These are phyloP conservation scores for Onychomys torridus DNA, from an alignment of 2,797 vertebrate species.

Conservation along the genomic window DNA sequence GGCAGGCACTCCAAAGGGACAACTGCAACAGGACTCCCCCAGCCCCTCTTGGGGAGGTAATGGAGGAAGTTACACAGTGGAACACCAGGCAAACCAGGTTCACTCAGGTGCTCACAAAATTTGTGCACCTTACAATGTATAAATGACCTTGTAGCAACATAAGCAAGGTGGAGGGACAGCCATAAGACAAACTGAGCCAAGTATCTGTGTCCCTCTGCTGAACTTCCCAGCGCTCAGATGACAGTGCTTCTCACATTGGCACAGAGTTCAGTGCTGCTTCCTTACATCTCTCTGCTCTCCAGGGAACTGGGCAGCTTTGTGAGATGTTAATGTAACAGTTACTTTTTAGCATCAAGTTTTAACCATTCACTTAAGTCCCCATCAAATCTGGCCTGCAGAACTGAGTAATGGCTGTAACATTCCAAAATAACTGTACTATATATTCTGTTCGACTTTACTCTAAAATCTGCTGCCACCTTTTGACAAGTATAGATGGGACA, in stretches of 20 bases:
- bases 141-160: background rate
- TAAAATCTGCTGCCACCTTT: background rate
- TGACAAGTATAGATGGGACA: background rate
- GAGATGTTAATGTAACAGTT: background rate
- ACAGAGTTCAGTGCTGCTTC: background rate
- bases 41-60: background rate
- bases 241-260: constrained; percentile 1
- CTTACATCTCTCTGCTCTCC: background rate
- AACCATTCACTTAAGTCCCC: background rate
- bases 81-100: background rate
- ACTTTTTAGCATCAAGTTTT: background rate
- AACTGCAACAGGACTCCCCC: background rate
- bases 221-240: background rate
- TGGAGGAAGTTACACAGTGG: background rate
- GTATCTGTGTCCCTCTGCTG: background rate
- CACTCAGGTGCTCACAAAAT: background rate
- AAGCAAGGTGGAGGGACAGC: background rate
- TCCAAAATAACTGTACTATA: background rate
- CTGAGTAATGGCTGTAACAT: background rate
- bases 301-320: background rate
- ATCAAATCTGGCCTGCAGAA: background rate
- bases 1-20: background rate
- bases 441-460: background rate
- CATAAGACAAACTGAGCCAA: background rate
- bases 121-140: background rate